Percentiles rank a stretch among this genome's conserved stretches.
phyloP scores from a whole-genome alignment of 2,888 invertebrate species.

The Cacoxenus indagator region DNA sequence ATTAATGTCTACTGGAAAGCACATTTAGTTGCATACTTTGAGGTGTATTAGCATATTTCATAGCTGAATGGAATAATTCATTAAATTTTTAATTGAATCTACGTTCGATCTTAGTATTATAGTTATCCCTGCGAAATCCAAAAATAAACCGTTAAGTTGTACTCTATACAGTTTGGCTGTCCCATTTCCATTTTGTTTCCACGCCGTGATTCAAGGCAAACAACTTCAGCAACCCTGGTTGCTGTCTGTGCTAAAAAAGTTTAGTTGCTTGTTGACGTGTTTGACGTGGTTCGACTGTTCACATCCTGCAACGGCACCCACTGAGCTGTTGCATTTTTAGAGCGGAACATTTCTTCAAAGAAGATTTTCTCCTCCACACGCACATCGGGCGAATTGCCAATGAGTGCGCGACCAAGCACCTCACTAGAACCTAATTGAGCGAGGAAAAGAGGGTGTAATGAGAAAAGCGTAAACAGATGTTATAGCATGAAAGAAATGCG shows the following conservation, averaged over 20 bases:
- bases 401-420: constrained; percentile 72
- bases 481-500: neutral
- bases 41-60: neutral
- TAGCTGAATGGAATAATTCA: neutral
- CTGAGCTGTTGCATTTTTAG: constrained; percentile 74
- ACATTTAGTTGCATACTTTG: neutral
- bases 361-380: constrained; percentile 72
- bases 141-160: neutral
- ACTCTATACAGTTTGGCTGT: too few relatives aligned
- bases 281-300: constrained; percentile 40
- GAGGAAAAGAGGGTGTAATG: neutral
- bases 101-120: neutral
- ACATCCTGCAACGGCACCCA: constrained; percentile 74
- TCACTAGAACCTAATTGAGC: constrained; percentile 72
- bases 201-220: neutral
- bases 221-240: neutral
- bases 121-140: constrained; percentile 15
- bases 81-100: neutral
- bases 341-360: constrained; percentile 74
- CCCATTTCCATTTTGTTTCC: neutral
- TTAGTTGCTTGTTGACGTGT: constrained; percentile 43
- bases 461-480: constrained; percentile 11
- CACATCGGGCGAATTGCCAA: constrained; percentile 72
- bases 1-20: neutral
- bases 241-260: neutral